Percentiles rank a stretch among this genome's conserved stretches.
phyloP scores from a whole-genome alignment of 2,888 invertebrate species.

The Scaptodrosophila latifasciaeformis region DNA sequence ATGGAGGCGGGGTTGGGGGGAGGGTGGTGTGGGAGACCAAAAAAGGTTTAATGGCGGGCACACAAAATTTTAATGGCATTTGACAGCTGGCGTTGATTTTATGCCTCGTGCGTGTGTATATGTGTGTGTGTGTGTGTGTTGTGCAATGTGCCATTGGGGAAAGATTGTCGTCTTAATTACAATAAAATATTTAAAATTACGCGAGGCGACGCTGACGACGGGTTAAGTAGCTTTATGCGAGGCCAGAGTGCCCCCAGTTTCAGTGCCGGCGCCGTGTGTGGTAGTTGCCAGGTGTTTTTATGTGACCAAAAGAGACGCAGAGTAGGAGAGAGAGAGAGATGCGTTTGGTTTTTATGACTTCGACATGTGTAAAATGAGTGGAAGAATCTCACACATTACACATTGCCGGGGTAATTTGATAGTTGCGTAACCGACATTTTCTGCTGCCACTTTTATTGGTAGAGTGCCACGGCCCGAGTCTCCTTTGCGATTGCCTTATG shows the following conservation, averaged over 20 bases:
- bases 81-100: background rate
- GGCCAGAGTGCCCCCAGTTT: slow-evolving; percentile 7
- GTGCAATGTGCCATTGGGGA: slow-evolving; percentile 37
- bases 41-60: background rate
- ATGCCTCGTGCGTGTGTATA: background rate
- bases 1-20: too few relatives aligned
- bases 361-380: too few relatives aligned
- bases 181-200: slow-evolving; percentile 58
- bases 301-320: too few relatives aligned
- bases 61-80: too few relatives aligned
- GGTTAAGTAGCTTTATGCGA: slow-evolving; percentile 7
- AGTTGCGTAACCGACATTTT: too few relatives aligned
- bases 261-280: background rate
- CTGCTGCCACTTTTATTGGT: too few relatives aligned
- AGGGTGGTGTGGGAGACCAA: too few relatives aligned
- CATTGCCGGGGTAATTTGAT: slow-evolving; percentile 64
- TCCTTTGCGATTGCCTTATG: too few relatives aligned
- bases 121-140: background rate
- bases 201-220: background rate
- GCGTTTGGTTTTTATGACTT: slow-evolving; percentile 36
- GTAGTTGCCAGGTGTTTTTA: slow-evolving; percentile 40
- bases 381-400: too few relatives aligned
- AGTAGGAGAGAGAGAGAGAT: too few relatives aligned
- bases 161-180: slow-evolving; percentile 59
- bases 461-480: too few relatives aligned